Evolutionary conservation across 2,797 vertebrate genomes (phyloP), one percentile per base, ranked within the genome.

Genomic region (Moxostoma hubbsi): DNA sequence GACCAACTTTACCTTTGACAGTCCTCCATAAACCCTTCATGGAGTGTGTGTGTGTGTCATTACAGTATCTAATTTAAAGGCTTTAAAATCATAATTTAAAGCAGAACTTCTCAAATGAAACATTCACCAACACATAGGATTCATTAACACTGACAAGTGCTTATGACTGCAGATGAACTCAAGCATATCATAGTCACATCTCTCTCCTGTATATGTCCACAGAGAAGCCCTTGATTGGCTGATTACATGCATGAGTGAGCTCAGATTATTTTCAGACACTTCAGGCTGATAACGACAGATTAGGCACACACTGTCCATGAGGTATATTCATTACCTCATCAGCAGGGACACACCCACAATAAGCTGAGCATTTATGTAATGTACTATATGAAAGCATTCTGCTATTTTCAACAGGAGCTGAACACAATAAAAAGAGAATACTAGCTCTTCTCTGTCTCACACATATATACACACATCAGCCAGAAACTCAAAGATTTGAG

Each of bases 241-340:
- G 76, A 78, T 78, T 71, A 78, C 71, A 67, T 78, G 76, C 76
- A 71, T 63, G 76, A 71, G 58, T 47, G 76, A 78, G 58, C 67
- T 64, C 67, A 62, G 58, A 51, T 67, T 54, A 59, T 12, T 59
- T 59, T 74, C 63, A 80, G 79, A 80, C 71, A 75, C 71, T 74
- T 71, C 47, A 68, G 64, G 59, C 63, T 74, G 71, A 80, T 80
- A 68, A 80, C 68, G 71, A 74, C 5, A 74, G 64, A 80, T 68
- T 80, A 80, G 79, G 74, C 49, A 58, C 36, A 36, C 71, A 67
- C 64, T 54, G 11, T 68, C 71, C 71, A 80, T 80, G 36, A 80
- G 68, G 64, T 69, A 67, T 68, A 62, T 74, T 75, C 47, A 74
- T 80, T 74, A 80, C 54, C 3, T 8, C 24, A 64, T 67, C 43